A percentile compares a stretch with the other conserved stretches of the same genome.
phyloP scores from a whole-genome alignment of 2,113 vertebrate species.

The Brevimyrus niger region DNA sequence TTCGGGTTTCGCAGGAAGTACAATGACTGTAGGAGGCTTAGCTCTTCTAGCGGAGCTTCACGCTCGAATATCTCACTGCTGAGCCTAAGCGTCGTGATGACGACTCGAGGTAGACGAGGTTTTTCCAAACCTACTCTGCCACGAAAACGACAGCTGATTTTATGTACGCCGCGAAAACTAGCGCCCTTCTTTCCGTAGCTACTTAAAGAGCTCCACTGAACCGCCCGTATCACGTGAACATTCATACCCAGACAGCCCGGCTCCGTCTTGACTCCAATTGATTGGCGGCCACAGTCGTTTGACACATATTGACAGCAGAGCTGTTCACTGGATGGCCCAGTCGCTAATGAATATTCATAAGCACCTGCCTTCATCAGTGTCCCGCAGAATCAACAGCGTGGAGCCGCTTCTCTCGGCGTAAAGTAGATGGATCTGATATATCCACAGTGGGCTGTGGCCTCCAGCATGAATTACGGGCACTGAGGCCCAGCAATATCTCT shows the following conservation, averaged over 20 bases:
- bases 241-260: not conserved
- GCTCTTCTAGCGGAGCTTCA: not conserved
- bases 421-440: not conserved
- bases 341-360: slow-evolving; percentile 19
- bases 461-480: not conserved
- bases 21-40: not conserved
- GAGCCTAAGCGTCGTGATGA: not conserved
- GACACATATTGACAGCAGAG: slow-evolving; percentile 15
- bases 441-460: not conserved
- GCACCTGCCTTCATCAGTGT: not conserved
- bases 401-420: not conserved
- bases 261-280: not conserved
- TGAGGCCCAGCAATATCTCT: not conserved
- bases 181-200: not conserved
- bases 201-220: not conserved
- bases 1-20: not conserved
- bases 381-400: not conserved
- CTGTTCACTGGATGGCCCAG: not conserved
- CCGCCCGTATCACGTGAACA: not conserved
- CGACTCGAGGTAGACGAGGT: not conserved
- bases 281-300: not conserved
- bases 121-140: not conserved
- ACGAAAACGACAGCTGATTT: not conserved
- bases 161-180: not conserved
- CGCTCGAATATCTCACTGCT: not conserved